These are phyloP conservation scores for Sisyra nigra DNA, from an alignment of 2,888 invertebrate species.

Conservation along the genomic window DNA sequence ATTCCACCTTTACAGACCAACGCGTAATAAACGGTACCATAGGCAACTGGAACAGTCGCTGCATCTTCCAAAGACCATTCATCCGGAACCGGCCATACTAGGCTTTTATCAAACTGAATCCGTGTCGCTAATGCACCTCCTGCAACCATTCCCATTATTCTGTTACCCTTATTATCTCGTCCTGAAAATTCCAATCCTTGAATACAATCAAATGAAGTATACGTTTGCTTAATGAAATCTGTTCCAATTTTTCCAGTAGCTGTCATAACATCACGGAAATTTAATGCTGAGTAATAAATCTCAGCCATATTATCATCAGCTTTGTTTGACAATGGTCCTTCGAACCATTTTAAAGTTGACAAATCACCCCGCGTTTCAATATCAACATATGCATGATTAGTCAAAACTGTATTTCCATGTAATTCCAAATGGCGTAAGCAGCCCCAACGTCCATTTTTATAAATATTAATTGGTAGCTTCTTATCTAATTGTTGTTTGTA, in stretches of 20 bases:
- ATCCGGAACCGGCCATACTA: slow-evolving; percentile 34
- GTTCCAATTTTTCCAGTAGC: slow-evolving; percentile 76
- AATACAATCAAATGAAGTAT: slow-evolving; percentile 32
- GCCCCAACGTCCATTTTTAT: slow-evolving; percentile 37
- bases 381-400: slow-evolving; percentile 61
- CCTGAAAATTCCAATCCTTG: slow-evolving; percentile 49
- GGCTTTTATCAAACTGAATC: slow-evolving; percentile 27
- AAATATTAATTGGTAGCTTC: slow-evolving; percentile 68
- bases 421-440: slow-evolving; percentile 51
- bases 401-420: slow-evolving; percentile 29
- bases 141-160: slow-evolving; percentile 30
- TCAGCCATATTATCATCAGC: slow-evolving; percentile 19
- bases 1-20: slow-evolving; percentile 25
- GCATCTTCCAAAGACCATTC: slow-evolving; percentile 38
- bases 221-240: slow-evolving; percentile 54
- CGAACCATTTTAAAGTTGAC: slow-evolving; percentile 69
- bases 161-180: slow-evolving; percentile 23
- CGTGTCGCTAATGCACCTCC: slow-evolving; percentile 36
- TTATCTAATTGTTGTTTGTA: slow-evolving; percentile 49
- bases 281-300: slow-evolving; percentile 64
- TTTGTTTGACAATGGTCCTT: slow-evolving; percentile 35
- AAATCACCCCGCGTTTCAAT: slow-evolving; percentile 69
- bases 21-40: slow-evolving; percentile 31
- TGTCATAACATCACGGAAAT: slow-evolving; percentile 89
- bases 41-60: slow-evolving; percentile 42